Percentiles rank a stretch among this genome's conserved stretches.
phyloP scores from a whole-genome alignment of 2,888 invertebrate genomes.

The Meghimatium bilineatum region DNA sequence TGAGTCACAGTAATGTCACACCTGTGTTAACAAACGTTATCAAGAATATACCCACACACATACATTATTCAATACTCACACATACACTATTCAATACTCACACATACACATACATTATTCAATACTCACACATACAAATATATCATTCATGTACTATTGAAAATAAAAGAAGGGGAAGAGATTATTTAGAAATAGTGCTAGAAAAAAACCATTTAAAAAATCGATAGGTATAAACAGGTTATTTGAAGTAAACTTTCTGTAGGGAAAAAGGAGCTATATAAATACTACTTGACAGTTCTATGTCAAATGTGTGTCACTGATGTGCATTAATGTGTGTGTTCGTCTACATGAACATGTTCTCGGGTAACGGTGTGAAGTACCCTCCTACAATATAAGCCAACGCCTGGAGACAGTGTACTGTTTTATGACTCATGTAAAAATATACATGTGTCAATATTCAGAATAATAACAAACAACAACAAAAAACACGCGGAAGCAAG shows the following conservation, averaged over 20 bases:
- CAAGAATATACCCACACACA: neutral
- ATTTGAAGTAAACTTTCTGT: neutral
- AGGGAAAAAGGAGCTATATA: neutral
- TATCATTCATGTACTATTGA: neutral
- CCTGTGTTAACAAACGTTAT: no score
- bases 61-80: neutral
- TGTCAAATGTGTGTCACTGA: neutral
- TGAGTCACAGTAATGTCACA: no score
- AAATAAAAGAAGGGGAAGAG: neutral
- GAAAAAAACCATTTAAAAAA: neutral
- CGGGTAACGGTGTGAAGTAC: neutral
- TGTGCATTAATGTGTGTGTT: neutral
- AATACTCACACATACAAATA: neutral
- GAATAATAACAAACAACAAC: neutral
- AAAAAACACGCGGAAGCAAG: neutral
- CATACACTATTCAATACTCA: no score
- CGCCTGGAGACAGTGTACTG: neutral
- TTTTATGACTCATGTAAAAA: neutral
- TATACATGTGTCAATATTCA: neutral
- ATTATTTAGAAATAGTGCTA: neutral
- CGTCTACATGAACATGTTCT: neutral
- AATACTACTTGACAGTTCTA: neutral
- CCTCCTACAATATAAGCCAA: neutral
- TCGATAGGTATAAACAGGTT: neutral
- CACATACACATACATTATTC: neutral